Conservation (phyloP, 2,888 invertebrate species). For the Acrobasis consociella region DNA sequence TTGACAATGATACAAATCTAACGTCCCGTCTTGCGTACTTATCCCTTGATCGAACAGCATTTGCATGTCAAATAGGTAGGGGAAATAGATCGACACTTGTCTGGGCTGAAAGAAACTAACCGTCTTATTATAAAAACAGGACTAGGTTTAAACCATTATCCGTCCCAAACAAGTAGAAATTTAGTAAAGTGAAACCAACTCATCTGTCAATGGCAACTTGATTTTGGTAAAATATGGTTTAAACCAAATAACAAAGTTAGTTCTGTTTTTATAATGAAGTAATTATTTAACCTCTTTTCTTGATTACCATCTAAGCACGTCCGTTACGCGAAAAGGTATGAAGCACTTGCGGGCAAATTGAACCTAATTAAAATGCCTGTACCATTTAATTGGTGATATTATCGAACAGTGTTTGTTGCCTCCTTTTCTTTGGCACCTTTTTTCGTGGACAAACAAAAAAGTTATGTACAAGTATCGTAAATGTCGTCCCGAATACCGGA, state of each 20-base stretch:
- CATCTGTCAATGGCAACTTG: too few species aligned
- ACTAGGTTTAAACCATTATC: too few species aligned
- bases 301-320: constrained; percentile 11
- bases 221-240: too few species aligned
- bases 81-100: background rate
- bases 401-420: constrained; percentile 13
- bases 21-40: background rate
- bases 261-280: too few species aligned
- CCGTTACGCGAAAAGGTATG: constrained; percentile 8
- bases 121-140: too few species aligned
- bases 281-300: constrained; percentile 1
- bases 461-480: background rate
- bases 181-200: too few species aligned
- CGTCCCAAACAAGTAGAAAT: too few species aligned
- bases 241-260: too few species aligned
- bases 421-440: background rate
- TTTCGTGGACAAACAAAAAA: background rate
- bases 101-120: constrained; percentile 1
- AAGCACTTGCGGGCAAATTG: constrained; percentile 9
- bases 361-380: constrained; percentile 16
- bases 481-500: constrained; percentile 15
- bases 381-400: constrained; percentile 15
- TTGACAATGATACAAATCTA: background rate
- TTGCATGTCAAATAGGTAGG: background rate
- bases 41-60: background rate